Conservation (phyloP, 1,140 invertebrate species). For the Microplitis mediator region DNA sequence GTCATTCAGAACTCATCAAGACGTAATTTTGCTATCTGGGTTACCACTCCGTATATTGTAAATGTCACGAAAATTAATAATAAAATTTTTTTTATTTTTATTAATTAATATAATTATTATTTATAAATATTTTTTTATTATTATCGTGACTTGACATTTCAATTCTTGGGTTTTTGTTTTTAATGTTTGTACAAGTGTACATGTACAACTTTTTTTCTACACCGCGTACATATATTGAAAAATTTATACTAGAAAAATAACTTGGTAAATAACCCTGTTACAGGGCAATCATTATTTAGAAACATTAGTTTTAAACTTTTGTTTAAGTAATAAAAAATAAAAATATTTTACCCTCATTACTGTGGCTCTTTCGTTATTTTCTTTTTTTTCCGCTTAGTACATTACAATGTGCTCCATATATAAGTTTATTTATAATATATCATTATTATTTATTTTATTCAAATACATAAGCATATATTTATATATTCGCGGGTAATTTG, state of each 20-base stretch:
- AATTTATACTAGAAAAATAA: conserved; percentile 58
- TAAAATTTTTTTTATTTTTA: background rate
- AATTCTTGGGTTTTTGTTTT: background rate
- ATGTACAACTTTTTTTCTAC: background rate
- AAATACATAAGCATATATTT: too few species aligned
- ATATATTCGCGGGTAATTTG: too few species aligned
- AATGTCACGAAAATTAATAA: background rate
- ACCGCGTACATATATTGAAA: conserved; percentile 31
- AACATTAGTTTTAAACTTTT: conserved; percentile 44
- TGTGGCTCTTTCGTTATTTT: conserved; percentile 32
- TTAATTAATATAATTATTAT: too few species aligned
- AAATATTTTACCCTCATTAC: conserved; percentile 48
- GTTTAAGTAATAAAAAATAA: conserved; percentile 55
- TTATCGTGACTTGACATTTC: background rate
- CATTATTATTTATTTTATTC: background rate
- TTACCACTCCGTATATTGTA: background rate
- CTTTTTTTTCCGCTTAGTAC: background rate
- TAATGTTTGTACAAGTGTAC: background rate
- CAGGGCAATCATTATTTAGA: conserved; percentile 35
- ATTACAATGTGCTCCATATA: background rate
- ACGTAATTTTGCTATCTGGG: too few species aligned
- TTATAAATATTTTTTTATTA: background rate
- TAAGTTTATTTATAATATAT: background rate
- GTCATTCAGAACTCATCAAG: too few species aligned
- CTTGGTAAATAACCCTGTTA: conserved; percentile 33